phyloP scores from a whole-genome alignment of 1,140 invertebrate species.

The Asobara japonica region DNA sequence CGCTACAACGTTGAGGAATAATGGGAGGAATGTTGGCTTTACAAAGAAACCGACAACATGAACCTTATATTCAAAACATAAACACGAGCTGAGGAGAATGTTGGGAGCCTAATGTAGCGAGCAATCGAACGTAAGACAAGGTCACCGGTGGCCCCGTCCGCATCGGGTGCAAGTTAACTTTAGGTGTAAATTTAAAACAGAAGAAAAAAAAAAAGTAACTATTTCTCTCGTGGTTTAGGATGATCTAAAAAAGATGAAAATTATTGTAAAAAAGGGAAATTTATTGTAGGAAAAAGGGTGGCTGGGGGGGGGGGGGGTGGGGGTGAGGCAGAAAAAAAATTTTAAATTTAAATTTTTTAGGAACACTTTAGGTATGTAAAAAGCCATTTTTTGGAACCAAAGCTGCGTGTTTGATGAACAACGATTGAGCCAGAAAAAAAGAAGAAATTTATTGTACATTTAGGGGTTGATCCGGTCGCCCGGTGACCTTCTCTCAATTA shows the following conservation, averaged over 20 bases:
- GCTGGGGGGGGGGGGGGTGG: slow-evolving; percentile 22
- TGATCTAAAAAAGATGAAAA: slow-evolving; percentile 49
- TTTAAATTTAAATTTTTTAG: slow-evolving; percentile 44
- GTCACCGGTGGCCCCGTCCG: slow-evolving; percentile 56
- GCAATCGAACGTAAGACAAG: slow-evolving; percentile 38
- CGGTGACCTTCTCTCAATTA: slow-evolving; percentile 52
- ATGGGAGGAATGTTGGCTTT: slow-evolving; percentile 45
- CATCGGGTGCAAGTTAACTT: slow-evolving; percentile 59
- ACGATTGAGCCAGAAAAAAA: slow-evolving; percentile 26
- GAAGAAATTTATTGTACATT: slow-evolving; percentile 56
- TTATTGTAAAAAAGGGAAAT: slow-evolving; percentile 59
- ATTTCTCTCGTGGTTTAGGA: slow-evolving; percentile 56
- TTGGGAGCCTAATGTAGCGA: slow-evolving; percentile 21
- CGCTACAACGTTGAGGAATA: slow-evolving; percentile 30
- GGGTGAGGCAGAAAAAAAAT: too few species aligned
- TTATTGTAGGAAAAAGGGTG: slow-evolving; percentile 56
- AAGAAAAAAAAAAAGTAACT: slow-evolving; percentile 38
- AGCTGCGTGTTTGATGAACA: slow-evolving; percentile 22
- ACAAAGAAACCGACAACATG: slow-evolving; percentile 34
- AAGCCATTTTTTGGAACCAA: too few species aligned
- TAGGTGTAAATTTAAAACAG: slow-evolving; percentile 59
- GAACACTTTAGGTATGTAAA: slow-evolving; percentile 28
- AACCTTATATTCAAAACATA: slow-evolving; percentile 22
- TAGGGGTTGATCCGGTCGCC: slow-evolving; percentile 51
- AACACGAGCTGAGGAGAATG: slow-evolving; percentile 29